Evolutionary conservation across 1,140 invertebrate genomes (phyloP), one percentile per base, ranked within the genome.

Genomic region (Ceratina japonica): DNA sequence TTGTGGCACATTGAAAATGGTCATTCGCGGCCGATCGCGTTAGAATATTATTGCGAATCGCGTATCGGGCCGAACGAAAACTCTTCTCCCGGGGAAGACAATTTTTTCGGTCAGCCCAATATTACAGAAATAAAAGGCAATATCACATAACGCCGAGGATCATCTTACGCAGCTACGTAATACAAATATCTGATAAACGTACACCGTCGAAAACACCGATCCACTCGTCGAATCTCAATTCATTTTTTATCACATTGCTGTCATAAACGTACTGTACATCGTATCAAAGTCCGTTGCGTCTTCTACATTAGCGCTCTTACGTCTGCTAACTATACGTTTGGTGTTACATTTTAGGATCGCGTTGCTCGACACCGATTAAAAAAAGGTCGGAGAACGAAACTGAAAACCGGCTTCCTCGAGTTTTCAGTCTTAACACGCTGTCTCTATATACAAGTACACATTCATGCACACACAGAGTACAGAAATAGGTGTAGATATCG

Each of bases 261-360:
- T 71, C 62, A 54, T 37, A 54, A 77, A 77, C 62, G 10, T 77
- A 56, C n/a, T 56, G n/a, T 56, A 52, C 52, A 2, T 71, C 59
- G 44, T 74, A 79, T 79, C 61, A 79, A 73, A 74, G 76, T 73
- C 70, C 70, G 22, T 74, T 44, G 37, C 27, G 18, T 58, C 52
- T 27, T 72, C 24, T 79, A 65, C 13, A 31, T 54, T 51, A 54
- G 24, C 52, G 10, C 24, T 74, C 22, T 22, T 5, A 59, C 10
- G 31, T 74, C 31, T 76, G 73, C 15, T 18, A 1, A 7, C 5
- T 73, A 3, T 65, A 31, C 62, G 63, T 63, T 74, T 62, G 0
- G n/a, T 63, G 10, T 4, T 31, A 27, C 1, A 18, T 22, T 37
- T 51, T 31, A 54, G 20, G 4, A 44, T 44, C 37, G 37, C 37